Conservation (phyloP, 1,140 invertebrate genomes). For the Drosophila triauraria region DNA sequence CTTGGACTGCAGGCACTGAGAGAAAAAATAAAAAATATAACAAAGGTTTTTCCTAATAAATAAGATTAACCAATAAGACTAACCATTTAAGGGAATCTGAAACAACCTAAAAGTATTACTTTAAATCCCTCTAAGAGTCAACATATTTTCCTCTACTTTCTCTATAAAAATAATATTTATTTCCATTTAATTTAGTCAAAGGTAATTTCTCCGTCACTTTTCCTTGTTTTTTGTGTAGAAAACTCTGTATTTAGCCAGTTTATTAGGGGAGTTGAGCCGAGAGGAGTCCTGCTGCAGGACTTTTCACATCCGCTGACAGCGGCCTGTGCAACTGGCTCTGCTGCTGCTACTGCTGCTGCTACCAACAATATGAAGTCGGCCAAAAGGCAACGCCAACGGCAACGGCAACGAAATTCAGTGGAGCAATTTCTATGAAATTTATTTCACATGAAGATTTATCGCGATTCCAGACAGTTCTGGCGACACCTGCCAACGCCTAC, state of each 20-base stretch:
- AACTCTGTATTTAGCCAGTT: slow-evolving; percentile 54
- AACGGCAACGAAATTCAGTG: slow-evolving; percentile 79
- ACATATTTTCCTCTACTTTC: not conserved
- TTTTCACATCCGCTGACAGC: slow-evolving; percentile 69
- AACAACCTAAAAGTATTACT: too few relatives aligned
- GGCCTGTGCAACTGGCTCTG: slow-evolving; percentile 23
- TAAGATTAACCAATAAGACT: too few relatives aligned
- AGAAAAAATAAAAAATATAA: not conserved
- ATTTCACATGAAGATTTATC: slow-evolving; percentile 85
- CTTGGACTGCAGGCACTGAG: slow-evolving; percentile 31
- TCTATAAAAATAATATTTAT: not conserved
- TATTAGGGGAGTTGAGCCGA: slow-evolving; percentile 50
- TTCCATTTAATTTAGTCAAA: not conserved
- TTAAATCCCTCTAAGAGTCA: too few relatives aligned
- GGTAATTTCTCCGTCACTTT: not conserved
- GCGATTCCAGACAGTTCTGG: slow-evolving; percentile 85
- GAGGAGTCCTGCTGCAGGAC: slow-evolving; percentile 73
- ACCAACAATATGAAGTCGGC: slow-evolving; percentile 55
- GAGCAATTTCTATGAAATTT: slow-evolving; percentile 85
- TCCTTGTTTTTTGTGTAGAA: slow-evolving; percentile 35
- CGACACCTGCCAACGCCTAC: slow-evolving; percentile 85
- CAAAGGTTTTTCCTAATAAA: too few relatives aligned
- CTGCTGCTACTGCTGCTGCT: slow-evolving; percentile 22
- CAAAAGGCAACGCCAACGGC: slow-evolving; percentile 59
- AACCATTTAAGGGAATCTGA: too few relatives aligned